Percentiles rank a stretch among this genome's conserved stretches.
phyloP scores from a whole-genome alignment of 53 echinoderm and acorn worm species.

The Luidia sarsii region DNA sequence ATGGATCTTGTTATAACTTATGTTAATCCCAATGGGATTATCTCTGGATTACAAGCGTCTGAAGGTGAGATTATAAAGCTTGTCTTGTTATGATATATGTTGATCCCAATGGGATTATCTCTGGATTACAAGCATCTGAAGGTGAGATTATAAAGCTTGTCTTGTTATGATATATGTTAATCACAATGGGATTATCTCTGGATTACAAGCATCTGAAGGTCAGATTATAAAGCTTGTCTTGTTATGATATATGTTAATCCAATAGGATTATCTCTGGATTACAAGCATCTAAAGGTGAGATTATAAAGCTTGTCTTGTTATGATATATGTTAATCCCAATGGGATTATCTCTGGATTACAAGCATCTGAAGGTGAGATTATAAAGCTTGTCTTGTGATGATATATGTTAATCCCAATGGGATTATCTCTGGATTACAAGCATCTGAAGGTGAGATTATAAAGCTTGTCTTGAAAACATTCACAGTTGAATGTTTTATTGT shows the following conservation, averaged over 20 bases:
- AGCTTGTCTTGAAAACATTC: too few species aligned
- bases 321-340: too few species aligned
- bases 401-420: too few species aligned
- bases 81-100: slow-evolving; percentile 79
- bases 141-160: slow-evolving; percentile 58
- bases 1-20: slow-evolving; percentile 75
- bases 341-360: too few species aligned
- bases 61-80: slow-evolving; percentile 64
- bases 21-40: slow-evolving; percentile 68
- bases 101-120: slow-evolving; percentile 67
- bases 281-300: slow-evolving; percentile 74
- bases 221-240: slow-evolving; percentile 18
- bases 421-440: too few species aligned
- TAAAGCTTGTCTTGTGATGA: too few species aligned
- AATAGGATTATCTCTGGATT: slow-evolving; percentile 80
- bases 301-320: too few species aligned
- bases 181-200: slow-evolving; percentile 72
- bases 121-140: slow-evolving; percentile 76
- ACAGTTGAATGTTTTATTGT: too few species aligned
- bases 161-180: slow-evolving; percentile 79
- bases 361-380: too few species aligned
- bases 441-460: too few species aligned
- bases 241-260: slow-evolving; percentile 76
- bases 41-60: slow-evolving; percentile 77
- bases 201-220: slow-evolving; percentile 81